A percentile compares a stretch with the other conserved stretches of the same genome.
phyloP scores from a whole-genome alignment of 2,888 invertebrate genomes.

The Hartigia nigra region DNA sequence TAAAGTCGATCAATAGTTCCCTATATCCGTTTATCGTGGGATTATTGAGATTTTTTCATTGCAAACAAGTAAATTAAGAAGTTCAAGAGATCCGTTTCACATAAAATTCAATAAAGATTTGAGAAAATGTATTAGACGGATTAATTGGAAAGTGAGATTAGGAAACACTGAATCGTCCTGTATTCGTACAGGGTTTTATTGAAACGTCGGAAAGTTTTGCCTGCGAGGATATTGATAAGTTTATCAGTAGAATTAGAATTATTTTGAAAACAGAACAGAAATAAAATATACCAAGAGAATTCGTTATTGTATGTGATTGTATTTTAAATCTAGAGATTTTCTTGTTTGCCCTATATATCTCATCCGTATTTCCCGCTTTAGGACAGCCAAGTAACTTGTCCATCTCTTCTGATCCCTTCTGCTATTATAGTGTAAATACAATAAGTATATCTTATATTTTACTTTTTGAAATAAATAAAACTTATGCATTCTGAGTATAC shows the following conservation, averaged over 20 bases:
- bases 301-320: not conserved
- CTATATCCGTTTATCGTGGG: not conserved
- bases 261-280: not conserved
- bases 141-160: not conserved
- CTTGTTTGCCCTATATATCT: not conserved
- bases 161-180: not conserved
- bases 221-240: not conserved
- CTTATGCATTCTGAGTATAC: not conserved
- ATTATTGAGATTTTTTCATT: not conserved
- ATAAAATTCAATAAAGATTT: not conserved
- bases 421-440: not conserved
- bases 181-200: not conserved
- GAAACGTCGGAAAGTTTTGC: not conserved
- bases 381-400: not conserved
- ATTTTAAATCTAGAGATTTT: not conserved
- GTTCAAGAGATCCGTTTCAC: not conserved
- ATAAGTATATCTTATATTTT: not conserved
- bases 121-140: not conserved
- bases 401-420: not conserved
- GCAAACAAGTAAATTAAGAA: not conserved
- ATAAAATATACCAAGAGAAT: not conserved
- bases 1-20: not conserved
- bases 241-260: not conserved
- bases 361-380: not conserved
- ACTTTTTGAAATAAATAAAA: not conserved